Base-by-base conservation (phyloP, 2,797 vertebrate genomes). In the Myoxocephalus aenaeus region DNA sequence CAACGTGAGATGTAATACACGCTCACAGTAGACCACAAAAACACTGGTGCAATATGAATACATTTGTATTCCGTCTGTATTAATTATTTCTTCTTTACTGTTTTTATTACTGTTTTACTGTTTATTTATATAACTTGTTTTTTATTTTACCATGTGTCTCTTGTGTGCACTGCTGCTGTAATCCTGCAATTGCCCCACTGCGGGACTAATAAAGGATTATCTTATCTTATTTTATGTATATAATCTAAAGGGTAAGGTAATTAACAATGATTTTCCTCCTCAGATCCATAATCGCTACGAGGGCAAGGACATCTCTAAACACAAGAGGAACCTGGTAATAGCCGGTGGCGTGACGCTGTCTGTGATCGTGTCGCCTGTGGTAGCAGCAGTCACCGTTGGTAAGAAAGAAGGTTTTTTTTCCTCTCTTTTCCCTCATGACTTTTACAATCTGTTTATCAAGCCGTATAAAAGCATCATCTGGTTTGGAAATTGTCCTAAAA, bases 201-300 rank as follows among this genome's bases (percentile, higher is more conserved):
- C 25, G 2, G 25, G 25, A 27, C 25, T 27, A 27, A 27, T 27
- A 27, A 27, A 27, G 25, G 25, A 27, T 27, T 27, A 27, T 27
- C 25, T 27, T 27, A 27, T 27, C 25, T 27, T 27, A 27, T 27
- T 27, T 27, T 27, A 27, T 27, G 38, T 63, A 13, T 66, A 20
- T 29, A 15, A 44, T 63, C 27, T 29, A 46, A 56, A 25, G 51
- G 22, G 51, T 50, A n/a, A n/a, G 13, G 32, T 51, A 25, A 48
- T 58, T 38, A 7, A 59, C 20, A 13, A 29, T 46, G 4, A 2
- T 58, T 22, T 71, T 4, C 29, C 5, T 69, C 57, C 27, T 71
- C 91, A 99, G 98, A 99, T 99, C 90, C 97, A 99, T 87, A 99
- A 97, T 91, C 97, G 98, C 58, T 99, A 99, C 0, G 98, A 99